Base-by-base conservation (phyloP, 2,113 vertebrate genomes). In the Tachycineta bicolor region DNA sequence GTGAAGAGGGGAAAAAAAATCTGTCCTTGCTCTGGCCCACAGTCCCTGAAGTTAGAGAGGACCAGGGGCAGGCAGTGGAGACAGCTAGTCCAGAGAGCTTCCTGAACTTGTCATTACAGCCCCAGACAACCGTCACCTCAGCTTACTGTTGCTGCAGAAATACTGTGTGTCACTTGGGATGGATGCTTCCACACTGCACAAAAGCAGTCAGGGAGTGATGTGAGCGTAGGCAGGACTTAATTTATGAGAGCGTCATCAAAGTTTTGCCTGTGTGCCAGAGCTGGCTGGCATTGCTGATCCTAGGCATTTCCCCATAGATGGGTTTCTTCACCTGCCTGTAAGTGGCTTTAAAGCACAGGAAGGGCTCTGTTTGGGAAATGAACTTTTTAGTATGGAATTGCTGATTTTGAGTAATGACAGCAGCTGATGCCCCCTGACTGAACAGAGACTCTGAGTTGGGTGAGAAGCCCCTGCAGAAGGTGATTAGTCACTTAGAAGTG, bases 141-240 rank as follows among this genome's bases (percentile, higher is more conserved):
- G 76, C 58, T 97, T 79, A 77, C 17, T 6, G 88, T 81, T 8
- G 15, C 82, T 83, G 90, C 60, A 80, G 65, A 88, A 94, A 90
- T 90, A 53, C 68, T 0, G 0, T 0, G 0, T 89, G 86, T 94
- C 92, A 92, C 71, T 92, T 56, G 60, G 34, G 71, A 83, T 78
- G 79, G 92, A 89, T 70, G 49, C 64, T 93, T 88, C 88, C 64
- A 53, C 1, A 1, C 71, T 26, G 19, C 20, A 13, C 64, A 92
- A 60, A 90, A 74, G 73, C 68, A 95, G 34, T 68, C 86, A 94
- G 80, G 71, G 87, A 83, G 43, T 33, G 76, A 92, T 71, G 28
- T 2, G 3, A 95, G 83, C 0, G 9, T 86, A 74, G 88, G 76
- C 23, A 18, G 56, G 52, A 52, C n/a, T 95, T 83, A 60, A 86